Percentiles rank a stretch among this genome's conserved stretches.
Conservation (phyloP, 1,140 invertebrate species). For the Nasonia giraulti region DNA sequence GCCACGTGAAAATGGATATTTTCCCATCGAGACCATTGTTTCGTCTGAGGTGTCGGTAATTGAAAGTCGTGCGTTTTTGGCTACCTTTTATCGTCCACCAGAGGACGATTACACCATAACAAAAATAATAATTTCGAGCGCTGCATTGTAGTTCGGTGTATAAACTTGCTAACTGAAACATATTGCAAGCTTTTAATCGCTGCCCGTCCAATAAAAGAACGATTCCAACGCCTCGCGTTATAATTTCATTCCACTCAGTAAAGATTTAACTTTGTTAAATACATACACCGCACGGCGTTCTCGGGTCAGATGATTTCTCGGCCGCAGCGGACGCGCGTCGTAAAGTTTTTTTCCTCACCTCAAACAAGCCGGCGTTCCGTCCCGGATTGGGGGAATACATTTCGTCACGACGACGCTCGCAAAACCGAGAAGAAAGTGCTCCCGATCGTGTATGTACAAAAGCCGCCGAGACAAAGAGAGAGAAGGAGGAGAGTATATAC, state of each 20-base stretch:
- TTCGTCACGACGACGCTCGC: not conserved
- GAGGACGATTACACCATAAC: not conserved
- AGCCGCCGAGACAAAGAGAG: not conserved
- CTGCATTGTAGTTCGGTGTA: too few relatives aligned
- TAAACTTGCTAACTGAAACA: not conserved
- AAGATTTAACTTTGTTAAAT: too few relatives aligned
- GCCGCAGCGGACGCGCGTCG: not conserved
- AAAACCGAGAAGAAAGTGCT: slow-evolving; percentile 18
- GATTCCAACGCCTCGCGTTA: not conserved
- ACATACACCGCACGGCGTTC: too few relatives aligned
- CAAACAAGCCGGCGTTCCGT: not conserved
- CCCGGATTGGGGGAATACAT: not conserved
- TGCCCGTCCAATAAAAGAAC: too few relatives aligned
- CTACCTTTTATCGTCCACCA: not conserved
- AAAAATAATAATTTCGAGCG: not conserved
- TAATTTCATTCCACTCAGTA: not conserved
- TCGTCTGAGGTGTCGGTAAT: not conserved
- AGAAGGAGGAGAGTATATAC: not conserved
- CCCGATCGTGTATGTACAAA: not conserved
- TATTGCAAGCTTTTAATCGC: not conserved
- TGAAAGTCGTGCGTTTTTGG: not conserved
- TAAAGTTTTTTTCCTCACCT: not conserved
- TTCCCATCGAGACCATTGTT: not conserved
- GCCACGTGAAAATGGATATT: not conserved
- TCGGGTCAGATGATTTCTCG: not conserved